phyloP scores from a whole-genome alignment of 2,113 vertebrate species.

The Nannobrachium achirus region DNA sequence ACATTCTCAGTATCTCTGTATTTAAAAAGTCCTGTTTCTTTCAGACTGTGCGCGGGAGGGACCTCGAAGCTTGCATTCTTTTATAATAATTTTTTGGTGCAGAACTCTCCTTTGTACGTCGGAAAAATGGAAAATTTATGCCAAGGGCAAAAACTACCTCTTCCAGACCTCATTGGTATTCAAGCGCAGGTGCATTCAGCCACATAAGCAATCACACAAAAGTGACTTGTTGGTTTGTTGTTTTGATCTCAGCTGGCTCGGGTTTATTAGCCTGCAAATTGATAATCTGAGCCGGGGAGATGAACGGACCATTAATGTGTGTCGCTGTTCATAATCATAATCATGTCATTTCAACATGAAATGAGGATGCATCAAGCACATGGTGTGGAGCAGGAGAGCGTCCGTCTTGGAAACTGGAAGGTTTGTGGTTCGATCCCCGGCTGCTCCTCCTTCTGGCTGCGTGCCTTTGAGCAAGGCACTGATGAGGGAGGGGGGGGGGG shows the following conservation, averaged over 20 bases:
- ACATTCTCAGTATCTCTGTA: not conserved
- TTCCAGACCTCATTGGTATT: slow-evolving; percentile 53
- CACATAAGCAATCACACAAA: slow-evolving; percentile 57
- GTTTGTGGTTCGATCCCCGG: too few relatives aligned
- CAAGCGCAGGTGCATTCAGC: slow-evolving; percentile 41
- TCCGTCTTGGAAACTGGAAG: too few relatives aligned
- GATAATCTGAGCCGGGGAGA: slow-evolving; percentile 40
- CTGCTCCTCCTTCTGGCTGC: too few relatives aligned
- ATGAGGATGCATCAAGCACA: not conserved
- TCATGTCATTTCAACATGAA: slow-evolving; percentile 33
- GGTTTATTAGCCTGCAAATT: slow-evolving; percentile 52
- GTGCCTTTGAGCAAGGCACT: too few relatives aligned
- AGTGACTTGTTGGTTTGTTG: slow-evolving; percentile 49
- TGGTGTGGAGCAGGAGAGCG: too few relatives aligned
- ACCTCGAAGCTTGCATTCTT: too few relatives aligned
- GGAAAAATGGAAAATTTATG: slow-evolving; percentile 44
- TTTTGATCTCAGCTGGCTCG: slow-evolving; percentile 59
- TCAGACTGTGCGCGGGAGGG: not conserved
- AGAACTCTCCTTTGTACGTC: slow-evolving; percentile 40
- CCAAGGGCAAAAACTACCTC: slow-evolving; percentile 50
- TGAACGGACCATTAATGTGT: slow-evolving; percentile 46
- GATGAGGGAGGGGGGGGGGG: too few relatives aligned
- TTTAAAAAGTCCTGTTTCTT: not conserved
- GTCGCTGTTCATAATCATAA: slow-evolving; percentile 45
- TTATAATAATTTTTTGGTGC: slow-evolving; percentile 47